phyloP scores from a whole-genome alignment of 2,113 vertebrate genomes.

The Carassius auratus region DNA sequence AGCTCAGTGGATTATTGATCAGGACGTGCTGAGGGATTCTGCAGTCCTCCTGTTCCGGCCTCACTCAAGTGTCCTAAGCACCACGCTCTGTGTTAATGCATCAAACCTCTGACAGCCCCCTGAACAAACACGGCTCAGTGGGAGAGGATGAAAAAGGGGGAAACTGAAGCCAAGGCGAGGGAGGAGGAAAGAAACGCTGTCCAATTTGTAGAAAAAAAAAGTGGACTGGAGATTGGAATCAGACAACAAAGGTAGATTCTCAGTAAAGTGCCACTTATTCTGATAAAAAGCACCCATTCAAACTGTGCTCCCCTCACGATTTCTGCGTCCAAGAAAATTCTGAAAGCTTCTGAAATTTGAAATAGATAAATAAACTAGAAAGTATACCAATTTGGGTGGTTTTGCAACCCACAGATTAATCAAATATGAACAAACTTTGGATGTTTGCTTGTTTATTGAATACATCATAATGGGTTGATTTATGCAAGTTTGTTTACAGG shows the following conservation, averaged over 20 bases:
- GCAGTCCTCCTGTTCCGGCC: neutral
- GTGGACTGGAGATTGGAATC: slow-evolving; percentile 6
- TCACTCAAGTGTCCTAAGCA: neutral
- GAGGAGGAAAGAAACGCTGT: slow-evolving; percentile 3
- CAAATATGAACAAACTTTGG: neutral
- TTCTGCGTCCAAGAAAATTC: neutral
- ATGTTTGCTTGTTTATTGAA: neutral
- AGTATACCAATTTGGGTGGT: neutral
- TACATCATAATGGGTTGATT: neutral
- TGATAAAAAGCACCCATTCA: neutral
- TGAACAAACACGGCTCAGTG: neutral
- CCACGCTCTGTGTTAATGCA: slow-evolving; percentile 13
- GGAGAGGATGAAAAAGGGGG: neutral
- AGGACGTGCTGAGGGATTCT: neutral
- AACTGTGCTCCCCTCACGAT: neutral
- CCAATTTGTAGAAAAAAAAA: neutral
- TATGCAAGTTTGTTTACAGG: neutral
- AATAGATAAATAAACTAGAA: neutral
- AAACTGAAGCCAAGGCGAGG: neutral
- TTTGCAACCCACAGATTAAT: neutral
- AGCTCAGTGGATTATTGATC: slow-evolving; percentile 35
- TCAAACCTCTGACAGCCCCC: slow-evolving; percentile 15
- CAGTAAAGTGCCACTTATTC: neutral
- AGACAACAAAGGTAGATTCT: neutral
- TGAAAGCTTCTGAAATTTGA: neutral